Evolutionary conservation across 2,888 invertebrate genomes (phyloP).

Genomic region (Perizoma flavofasciatum): DNA sequence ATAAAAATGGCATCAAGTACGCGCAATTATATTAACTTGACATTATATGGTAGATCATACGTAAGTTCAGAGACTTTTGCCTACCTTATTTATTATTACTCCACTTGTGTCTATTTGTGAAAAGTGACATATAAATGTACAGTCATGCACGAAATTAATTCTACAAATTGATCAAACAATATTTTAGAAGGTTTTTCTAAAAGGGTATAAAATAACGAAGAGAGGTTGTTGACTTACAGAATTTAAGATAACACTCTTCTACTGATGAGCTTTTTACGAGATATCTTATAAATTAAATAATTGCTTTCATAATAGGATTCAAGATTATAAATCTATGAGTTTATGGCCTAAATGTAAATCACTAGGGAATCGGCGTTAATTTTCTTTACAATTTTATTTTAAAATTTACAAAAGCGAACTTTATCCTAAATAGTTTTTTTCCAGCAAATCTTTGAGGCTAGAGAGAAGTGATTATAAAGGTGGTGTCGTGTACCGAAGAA

Average conservation of each 20-base stretch:
- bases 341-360: too few relatives aligned
- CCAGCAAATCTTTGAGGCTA: too few relatives aligned
- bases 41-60: neutral
- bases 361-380: too few relatives aligned
- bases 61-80: neutral
- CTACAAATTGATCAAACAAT: slow-evolving; percentile 13
- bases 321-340: neutral
- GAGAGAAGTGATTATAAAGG: too few relatives aligned
- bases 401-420: too few relatives aligned
- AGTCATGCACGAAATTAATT: slow-evolving; percentile 19
- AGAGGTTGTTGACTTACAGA: slow-evolving; percentile 12
- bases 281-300: slow-evolving; percentile 12
- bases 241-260: slow-evolving; percentile 18
- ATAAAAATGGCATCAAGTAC: too few relatives aligned
- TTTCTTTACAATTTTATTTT: too few relatives aligned
- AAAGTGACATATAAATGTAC: slow-evolving; percentile 10
- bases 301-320: slow-evolving; percentile 6
- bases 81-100: neutral
- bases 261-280: slow-evolving; percentile 22
- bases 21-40: too few relatives aligned
- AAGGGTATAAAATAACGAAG: neutral
- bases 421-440: too few relatives aligned
- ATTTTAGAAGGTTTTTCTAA: slow-evolving; percentile 5
- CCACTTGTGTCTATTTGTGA: neutral
- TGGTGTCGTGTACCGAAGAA: too few relatives aligned